Percentiles rank a stretch among this genome's conserved stretches.
These are phyloP conservation scores for Isurus oxyrinchus DNA, from an alignment of 2,113 vertebrate species.

Conservation along the genomic window DNA sequence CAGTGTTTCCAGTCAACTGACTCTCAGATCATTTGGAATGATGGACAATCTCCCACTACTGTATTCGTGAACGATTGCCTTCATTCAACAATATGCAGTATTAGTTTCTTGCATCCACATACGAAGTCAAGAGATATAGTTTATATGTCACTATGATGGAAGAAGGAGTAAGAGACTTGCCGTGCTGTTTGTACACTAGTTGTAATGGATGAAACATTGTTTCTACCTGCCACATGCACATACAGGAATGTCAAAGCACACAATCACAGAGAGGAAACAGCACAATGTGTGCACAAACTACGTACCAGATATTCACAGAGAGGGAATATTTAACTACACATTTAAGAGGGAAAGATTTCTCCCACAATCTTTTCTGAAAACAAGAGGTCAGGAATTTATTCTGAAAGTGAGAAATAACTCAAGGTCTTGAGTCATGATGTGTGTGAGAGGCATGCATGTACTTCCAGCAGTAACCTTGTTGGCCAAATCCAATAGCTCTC, in stretches of 20 bases:
- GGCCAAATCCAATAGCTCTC: neutral
- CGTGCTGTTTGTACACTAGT: neutral
- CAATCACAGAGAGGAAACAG: neutral
- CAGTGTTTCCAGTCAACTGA: neutral
- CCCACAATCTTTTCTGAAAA: neutral
- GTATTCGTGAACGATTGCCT: neutral
- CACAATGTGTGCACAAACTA: neutral
- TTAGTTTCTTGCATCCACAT: neutral
- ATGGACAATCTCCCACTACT: neutral
- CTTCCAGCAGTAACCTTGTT: neutral
- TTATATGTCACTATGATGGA: neutral
- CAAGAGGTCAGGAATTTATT: neutral
- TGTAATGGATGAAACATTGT: neutral
- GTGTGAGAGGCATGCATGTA: neutral
- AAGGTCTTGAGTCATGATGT: neutral
- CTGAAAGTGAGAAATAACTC: neutral
- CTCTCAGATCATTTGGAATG: neutral
- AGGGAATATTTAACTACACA: neutral
- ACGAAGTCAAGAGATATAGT: neutral
- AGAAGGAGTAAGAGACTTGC: neutral
- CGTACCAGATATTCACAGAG: neutral
- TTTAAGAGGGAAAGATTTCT: neutral
- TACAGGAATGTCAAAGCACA: neutral
- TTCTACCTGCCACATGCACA: neutral
- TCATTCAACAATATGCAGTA: neutral